Percentiles rank a stretch among this genome's conserved stretches.
Evolutionary conservation across 2,113 vertebrate species (phyloP).

Genomic region (Casuarius casuarius): DNA sequence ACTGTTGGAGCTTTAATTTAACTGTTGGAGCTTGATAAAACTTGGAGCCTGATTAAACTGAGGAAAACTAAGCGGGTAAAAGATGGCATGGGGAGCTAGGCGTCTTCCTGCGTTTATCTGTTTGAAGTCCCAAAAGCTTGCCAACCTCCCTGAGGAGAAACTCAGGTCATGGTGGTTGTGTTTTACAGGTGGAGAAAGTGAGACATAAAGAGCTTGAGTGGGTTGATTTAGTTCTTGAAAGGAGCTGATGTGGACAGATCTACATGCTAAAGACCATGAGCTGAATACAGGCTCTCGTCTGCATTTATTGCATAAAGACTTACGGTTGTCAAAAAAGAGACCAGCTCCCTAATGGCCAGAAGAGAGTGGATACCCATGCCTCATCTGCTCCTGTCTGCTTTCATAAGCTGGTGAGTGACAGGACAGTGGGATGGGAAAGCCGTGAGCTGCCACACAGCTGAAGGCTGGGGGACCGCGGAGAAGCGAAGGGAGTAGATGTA

Average conservation of each 20-base stretch:
- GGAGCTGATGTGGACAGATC: background rate
- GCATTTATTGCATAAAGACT: rapidly evolving
- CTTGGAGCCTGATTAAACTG: background rate
- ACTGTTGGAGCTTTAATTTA: background rate
- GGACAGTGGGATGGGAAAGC: background rate
- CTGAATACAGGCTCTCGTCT: rapidly evolving
- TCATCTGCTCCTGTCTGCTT: background rate
- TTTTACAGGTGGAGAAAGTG: background rate
- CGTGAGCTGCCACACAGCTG: conserved; percentile 6
- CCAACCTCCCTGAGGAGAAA: rapidly evolving
- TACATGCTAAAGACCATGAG: background rate
- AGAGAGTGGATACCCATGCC: rapidly evolving
- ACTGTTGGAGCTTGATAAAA: background rate
- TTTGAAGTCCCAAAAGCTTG: background rate
- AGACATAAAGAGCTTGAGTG: background rate
- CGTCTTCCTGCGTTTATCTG: background rate
- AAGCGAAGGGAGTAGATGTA: background rate
- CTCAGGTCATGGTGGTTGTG: background rate
- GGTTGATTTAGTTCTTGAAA: background rate
- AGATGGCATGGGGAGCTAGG: background rate
- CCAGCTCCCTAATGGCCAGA: background rate
- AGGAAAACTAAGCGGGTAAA: rapidly evolving
- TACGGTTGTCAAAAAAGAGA: background rate
- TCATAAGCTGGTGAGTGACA: background rate
- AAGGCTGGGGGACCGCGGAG: background rate